Conservation (phyloP, 2,113 vertebrate species). For the Ariopsis seemanni region DNA sequence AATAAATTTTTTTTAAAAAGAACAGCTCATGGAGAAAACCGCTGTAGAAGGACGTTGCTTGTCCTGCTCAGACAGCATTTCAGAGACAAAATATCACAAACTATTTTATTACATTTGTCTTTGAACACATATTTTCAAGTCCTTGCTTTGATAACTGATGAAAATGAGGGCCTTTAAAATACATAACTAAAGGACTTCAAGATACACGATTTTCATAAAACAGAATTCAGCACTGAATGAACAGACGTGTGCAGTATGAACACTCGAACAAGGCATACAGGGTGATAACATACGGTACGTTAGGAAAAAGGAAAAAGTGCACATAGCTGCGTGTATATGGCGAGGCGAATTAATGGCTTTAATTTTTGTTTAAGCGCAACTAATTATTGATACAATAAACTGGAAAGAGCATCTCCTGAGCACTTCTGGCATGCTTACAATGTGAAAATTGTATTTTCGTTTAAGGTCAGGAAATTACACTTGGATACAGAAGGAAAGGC, state of each 20-base stretch:
- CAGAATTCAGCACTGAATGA: background rate
- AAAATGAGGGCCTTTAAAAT: background rate
- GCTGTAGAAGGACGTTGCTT: background rate
- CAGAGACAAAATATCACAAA: slow-evolving; percentile 1
- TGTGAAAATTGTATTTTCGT: background rate
- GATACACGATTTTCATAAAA: background rate
- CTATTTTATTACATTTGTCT: slow-evolving; percentile 31
- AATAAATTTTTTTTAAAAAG: background rate
- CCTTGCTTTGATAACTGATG: background rate
- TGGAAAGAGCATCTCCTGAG: background rate
- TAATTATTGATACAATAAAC: background rate
- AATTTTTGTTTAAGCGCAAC: background rate
- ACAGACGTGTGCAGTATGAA: background rate
- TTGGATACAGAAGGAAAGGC: background rate
- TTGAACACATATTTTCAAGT: background rate
- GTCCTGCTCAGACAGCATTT: background rate
- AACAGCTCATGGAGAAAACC: background rate
- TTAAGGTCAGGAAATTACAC: slow-evolving; percentile 11
- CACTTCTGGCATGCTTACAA: slow-evolving; percentile 13
- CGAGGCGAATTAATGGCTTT: background rate
- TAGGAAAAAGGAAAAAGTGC: background rate
- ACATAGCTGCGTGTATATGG: background rate
- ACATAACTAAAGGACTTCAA: background rate
- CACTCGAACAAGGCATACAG: background rate
- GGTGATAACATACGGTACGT: background rate